These are phyloP conservation scores for Cynoglossus semilaevis DNA, from an alignment of 2,113 vertebrate genomes.

Conservation along the genomic window DNA sequence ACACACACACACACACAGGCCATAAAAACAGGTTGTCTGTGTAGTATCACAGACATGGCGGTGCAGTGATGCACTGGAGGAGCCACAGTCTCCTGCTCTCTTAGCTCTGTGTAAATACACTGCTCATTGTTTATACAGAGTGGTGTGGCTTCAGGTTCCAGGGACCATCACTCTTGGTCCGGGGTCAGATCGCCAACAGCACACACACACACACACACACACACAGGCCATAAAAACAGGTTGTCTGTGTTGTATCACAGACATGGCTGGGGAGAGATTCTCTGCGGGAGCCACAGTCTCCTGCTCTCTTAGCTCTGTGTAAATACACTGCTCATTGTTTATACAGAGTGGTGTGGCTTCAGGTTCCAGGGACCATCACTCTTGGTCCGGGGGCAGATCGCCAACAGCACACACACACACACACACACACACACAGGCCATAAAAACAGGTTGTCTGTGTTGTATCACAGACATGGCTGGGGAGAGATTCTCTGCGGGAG, in stretches of 20 bases:
- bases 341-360: conserved; percentile 67
- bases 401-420: conserved; percentile 50
- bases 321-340: conserved; percentile 74
- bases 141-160: conserved; percentile 72
- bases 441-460: conserved; percentile 68
- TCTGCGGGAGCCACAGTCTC: conserved; percentile 60
- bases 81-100: conserved; percentile 69
- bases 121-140: conserved; percentile 69
- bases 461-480: conserved; percentile 57
- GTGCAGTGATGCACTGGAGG: conserved; percentile 60
- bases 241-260: conserved; percentile 67
- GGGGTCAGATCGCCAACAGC: conserved; percentile 64
- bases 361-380: conserved; percentile 73
- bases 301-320: conserved; percentile 73
- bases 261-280: conserved; percentile 54
- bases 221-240: conserved; percentile 59
- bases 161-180: conserved; percentile 71
- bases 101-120: conserved; percentile 73
- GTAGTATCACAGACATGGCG: conserved; percentile 56
- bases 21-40: conserved; percentile 69
- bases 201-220: conserved; percentile 18
- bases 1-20: conserved; percentile 27
- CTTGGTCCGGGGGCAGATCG: conserved; percentile 70
- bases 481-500: conserved; percentile 60
- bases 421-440: conserved; percentile 35